Evolutionary conservation across 2,888 invertebrate genomes (phyloP), one percentile per base, ranked within the genome.

Genomic region (Parapristionchus giblindavisi): DNA sequence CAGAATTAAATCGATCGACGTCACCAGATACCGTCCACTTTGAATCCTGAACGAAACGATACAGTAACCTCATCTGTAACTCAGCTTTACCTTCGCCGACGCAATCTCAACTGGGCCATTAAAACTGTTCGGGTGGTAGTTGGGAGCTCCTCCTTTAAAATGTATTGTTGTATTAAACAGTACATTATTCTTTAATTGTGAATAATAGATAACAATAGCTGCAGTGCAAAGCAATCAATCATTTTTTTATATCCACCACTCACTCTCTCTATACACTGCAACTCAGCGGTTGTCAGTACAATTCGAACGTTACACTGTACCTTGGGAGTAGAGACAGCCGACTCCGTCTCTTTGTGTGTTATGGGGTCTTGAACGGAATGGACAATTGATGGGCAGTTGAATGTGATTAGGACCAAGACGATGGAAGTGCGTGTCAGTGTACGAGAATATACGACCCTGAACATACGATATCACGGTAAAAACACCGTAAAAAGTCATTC

Each of bases 51-150:
- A 56, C 11, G 24, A n/a, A 17, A 14, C 56, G 27, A 56, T 14
- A 14, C 43, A 17, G 17, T 43, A 8, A 17, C 34, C 8, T 43
- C 8, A 43, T 14, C 11, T 8, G 17, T 14, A 43, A 43, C 17
- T 14, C 8, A 14, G 17, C 17, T 17, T 8, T 43, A 43, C 43
- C 40, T 73, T 72, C 43, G 52, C 73, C 21, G 68, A 74, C n/a
- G 34, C 24, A 6, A 70, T 92, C 80, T 92, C 91, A 43, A 82
- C 77, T 0, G 96, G 95, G 0, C 96, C 96, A 78, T 91, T 91
- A 89, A 96, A 98, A 79, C 96, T 96, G 90, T 98, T 98, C 0
- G 97, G 97, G 91, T 92, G 95, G 89, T 98, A 98, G 89, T 97
- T 97, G 3, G 96, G 96, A 4, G 93, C 93, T 36, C 93, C 93